Evolutionary conservation across 1,140 invertebrate genomes (phyloP).

Genomic region (Whitmania pigra): DNA sequence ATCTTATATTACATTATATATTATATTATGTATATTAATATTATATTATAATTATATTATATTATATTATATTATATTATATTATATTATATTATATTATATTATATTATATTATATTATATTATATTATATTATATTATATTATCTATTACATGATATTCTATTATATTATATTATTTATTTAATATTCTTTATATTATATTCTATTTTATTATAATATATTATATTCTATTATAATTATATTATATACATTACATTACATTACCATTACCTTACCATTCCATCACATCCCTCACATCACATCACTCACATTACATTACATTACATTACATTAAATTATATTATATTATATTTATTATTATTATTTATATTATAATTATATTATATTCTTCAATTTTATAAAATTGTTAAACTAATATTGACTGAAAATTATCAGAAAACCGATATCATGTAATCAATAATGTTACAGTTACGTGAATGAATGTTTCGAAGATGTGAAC

Average conservation of each 20-base stretch:
- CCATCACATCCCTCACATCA: no score
- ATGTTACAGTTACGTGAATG: no score
- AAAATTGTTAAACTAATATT: no score
- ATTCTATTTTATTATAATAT: no score
- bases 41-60: constrained; percentile 8
- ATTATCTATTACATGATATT: neutral
- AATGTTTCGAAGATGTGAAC: no score
- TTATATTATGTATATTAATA: constrained; percentile 11
- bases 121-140: constrained; percentile 11
- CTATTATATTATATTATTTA: no score
- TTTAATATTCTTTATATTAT: no score
- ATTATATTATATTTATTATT: constrained; percentile 16
- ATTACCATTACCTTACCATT: no score
- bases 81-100: constrained; percentile 16
- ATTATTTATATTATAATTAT: constrained; percentile 14
- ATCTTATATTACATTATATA: neutral
- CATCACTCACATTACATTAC: constrained; percentile 4
- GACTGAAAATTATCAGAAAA: no score
- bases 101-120: constrained; percentile 16
- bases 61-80: constrained; percentile 16
- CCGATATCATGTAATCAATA: no score
- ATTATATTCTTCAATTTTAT: neutral
- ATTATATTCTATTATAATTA: no score
- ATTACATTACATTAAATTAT: constrained; percentile 10
- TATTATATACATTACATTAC: no score